Percentiles rank a stretch among this genome's conserved stretches.
phyloP scores from a whole-genome alignment of 2,888 invertebrate genomes.

The Leptinotarsa tumamoca region DNA sequence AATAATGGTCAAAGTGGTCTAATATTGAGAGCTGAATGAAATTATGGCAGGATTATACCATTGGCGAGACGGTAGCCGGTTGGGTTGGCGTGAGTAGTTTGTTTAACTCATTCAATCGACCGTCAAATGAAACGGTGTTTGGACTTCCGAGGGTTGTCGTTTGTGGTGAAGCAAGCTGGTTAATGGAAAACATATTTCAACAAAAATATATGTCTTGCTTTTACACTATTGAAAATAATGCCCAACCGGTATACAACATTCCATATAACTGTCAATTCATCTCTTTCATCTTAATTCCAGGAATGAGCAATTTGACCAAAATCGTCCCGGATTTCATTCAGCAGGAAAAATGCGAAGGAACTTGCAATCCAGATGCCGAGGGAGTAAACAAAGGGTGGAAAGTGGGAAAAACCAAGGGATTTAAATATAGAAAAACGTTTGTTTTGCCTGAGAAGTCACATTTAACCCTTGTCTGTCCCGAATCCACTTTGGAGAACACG shows the following conservation, averaged over 20 bases:
- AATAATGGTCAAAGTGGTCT: too few species aligned
- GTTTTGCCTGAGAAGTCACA: slow-evolving; percentile 70
- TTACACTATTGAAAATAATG: neutral
- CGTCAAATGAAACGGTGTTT: too few species aligned
- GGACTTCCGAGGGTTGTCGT: too few species aligned
- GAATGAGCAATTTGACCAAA: slow-evolving; percentile 66
- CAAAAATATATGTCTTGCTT: neutral
- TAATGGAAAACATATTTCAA: too few species aligned
- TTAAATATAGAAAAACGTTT: slow-evolving; percentile 68
- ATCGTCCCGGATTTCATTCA: slow-evolving; percentile 69
- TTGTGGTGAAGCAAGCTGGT: too few species aligned
- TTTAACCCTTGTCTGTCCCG: slow-evolving; percentile 70
- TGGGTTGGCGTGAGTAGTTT: too few species aligned
- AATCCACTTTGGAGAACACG: slow-evolving; percentile 67
- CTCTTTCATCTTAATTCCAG: slow-evolving; percentile 58
- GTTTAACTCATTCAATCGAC: too few species aligned
- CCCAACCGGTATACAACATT: too few species aligned
- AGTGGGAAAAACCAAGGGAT: slow-evolving; percentile 63
- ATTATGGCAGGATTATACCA: too few species aligned
- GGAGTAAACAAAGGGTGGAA: slow-evolving; percentile 65
- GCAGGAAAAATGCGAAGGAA: slow-evolving; percentile 63
- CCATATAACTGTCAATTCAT: neutral
- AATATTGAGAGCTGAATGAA: too few species aligned
- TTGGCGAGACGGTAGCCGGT: too few species aligned
- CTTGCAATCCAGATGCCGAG: slow-evolving; percentile 64